These are phyloP conservation scores for Eulemur mongoz DNA, from an alignment of 2,797 vertebrate species.

Conservation along the genomic window DNA sequence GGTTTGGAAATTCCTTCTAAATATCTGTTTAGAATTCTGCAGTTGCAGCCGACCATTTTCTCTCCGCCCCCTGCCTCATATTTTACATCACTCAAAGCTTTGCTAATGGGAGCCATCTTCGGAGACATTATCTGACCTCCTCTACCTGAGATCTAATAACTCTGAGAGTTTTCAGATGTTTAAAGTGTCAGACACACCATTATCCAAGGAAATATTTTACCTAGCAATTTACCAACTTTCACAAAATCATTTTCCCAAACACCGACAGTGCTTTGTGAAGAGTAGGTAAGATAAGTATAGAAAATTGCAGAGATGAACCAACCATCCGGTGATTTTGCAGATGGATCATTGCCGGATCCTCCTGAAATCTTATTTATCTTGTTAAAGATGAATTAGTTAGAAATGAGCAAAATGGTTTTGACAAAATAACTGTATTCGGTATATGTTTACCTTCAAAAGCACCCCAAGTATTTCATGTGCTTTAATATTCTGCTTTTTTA, in stretches of 20 bases:
- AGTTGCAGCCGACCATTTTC: not conserved
- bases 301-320: constrained; percentile 66
- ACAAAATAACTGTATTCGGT: constrained; percentile 44
- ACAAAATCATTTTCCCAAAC: constrained; percentile 63
- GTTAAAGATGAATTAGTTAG: constrained; percentile 65
- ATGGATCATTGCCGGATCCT: constrained; percentile 44
- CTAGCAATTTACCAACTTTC: constrained; percentile 74
- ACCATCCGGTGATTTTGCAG: constrained; percentile 49
- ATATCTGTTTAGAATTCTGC: constrained; percentile 64
- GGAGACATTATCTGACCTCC: constrained; percentile 70
- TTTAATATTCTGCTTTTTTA: constrained; percentile 17
- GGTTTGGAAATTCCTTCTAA: constrained; percentile 62
- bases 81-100: constrained; percentile 24
- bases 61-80: not conserved
- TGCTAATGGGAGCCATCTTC: constrained; percentile 58
- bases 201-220: constrained; percentile 75
- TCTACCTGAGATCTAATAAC: constrained; percentile 62
- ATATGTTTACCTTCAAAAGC: constrained; percentile 30
- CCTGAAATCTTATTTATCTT: not conserved
- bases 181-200: constrained; percentile 65
- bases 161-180: constrained; percentile 64
- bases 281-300: constrained; percentile 55
- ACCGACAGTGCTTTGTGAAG: constrained; percentile 45
- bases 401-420: constrained; percentile 34
- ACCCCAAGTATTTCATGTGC: not conserved